Base-by-base conservation (phyloP, 2,113 vertebrate species). In the Camelus dromedarius region DNA sequence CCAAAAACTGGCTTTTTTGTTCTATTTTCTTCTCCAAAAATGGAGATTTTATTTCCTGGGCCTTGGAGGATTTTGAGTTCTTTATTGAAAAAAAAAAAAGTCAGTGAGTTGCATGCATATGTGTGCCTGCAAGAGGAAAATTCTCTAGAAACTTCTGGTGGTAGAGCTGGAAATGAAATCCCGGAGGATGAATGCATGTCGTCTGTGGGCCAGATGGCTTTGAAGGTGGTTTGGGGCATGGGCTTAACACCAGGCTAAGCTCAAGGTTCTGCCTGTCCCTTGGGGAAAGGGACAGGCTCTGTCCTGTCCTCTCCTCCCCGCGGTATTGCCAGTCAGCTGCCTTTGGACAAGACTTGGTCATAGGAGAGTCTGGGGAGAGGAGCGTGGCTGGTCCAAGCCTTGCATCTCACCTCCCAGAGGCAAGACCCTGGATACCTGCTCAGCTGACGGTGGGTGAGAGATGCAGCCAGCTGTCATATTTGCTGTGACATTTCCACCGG, bases 121-220 rank as follows among this genome's bases (percentile, higher is more conserved):
- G 66, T 64, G 58, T 42, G 32, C 10, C 35, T 46, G 56, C 62
- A 77, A 92, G 52, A 83, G 58, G 46, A 46, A 75, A 72, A 69
- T 94, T 96, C 83, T 86, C 89, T 91, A 67, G 86, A 93, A 95
- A 91, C 89, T 95, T 95, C 82, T 94, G 32, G n/a, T 69, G 38
- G 32, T 85, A 35, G 56, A 66, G 30, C 35, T 95, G 54, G 60
- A 93, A 89, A 86, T 81, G 72, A 92, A 96, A 82, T 80, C 70
- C 46, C 89, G 67, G 38, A 54, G 56, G 95, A 77, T 56, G 60
- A 93, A 92, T 22, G 54, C 69, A 24, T 54, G 48, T 30, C 60
- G 88, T 95, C 96, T 97, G 96, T 62, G 67, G 56, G 73, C 96
- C 96, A 96, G 96, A 96, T 88, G 87, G 64, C 64, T 86, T 82